Evolutionary conservation across 2,797 vertebrate species (phyloP).

Genomic region (Periophthalmus magnuspinnatus): DNA sequence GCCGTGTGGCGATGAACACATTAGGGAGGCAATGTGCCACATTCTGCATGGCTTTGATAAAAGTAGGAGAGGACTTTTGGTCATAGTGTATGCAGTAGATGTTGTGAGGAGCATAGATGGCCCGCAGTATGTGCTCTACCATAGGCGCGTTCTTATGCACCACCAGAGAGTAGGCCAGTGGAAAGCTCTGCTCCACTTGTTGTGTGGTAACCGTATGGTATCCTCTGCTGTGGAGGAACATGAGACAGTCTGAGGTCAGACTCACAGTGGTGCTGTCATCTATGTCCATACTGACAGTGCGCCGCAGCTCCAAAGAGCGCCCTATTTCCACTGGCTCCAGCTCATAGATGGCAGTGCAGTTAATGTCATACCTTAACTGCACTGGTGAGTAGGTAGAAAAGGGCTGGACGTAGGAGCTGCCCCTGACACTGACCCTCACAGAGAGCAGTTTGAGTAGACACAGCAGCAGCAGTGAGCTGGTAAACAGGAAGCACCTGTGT

Average conservation of each 20-base stretch:
- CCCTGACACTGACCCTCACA: conserved; percentile 63
- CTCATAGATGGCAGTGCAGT: conserved; percentile 86
- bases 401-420: conserved; percentile 79
- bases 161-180: conserved; percentile 89
- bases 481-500: conserved; percentile 76
- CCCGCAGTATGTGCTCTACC: conserved; percentile 90
- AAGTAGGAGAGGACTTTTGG: conserved; percentile 80
- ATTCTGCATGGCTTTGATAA: conserved; percentile 83
- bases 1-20: conserved; percentile 86
- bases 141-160: conserved; percentile 91
- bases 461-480: conserved; percentile 76
- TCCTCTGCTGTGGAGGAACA: conserved; percentile 74
- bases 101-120: conserved; percentile 85
- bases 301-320: conserved; percentile 84
- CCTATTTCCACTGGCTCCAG: conserved; percentile 88
- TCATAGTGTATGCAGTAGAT: conserved; percentile 94
- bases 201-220: conserved; percentile 77
- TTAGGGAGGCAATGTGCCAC: conserved; percentile 86
- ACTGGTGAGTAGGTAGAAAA: conserved; percentile 72
- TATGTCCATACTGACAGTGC: conserved; percentile 77
- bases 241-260: conserved; percentile 79
- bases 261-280: conserved; percentile 78
- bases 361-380: conserved; percentile 68
- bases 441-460: conserved; percentile 81
- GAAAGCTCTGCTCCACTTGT: conserved; percentile 79